Evolutionary conservation across 2,888 invertebrate species (phyloP).

Genomic region (Drosophila paranaensis): DNA sequence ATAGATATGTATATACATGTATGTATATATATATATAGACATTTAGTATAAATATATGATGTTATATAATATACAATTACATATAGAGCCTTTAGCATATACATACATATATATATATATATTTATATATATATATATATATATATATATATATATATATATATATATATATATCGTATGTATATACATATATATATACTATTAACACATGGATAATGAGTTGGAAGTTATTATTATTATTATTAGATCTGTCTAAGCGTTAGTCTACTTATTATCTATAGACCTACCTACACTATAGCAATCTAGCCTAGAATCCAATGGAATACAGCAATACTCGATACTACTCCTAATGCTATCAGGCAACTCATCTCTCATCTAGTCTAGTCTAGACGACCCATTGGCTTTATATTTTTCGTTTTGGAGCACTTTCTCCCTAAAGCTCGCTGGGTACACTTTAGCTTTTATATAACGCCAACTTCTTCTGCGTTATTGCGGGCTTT

Average conservation of each 20-base stretch:
- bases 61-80: conserved; percentile 25
- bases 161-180: conserved; percentile 46
- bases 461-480: conserved; percentile 27
- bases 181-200: conserved; percentile 34
- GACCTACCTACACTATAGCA: conserved; percentile 30
- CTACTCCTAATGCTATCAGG: conserved; percentile 4
- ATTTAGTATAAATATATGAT: conserved; percentile 16
- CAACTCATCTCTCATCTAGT: background rate
- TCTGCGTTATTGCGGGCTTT: conserved; percentile 29
- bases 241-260: conserved; percentile 50
- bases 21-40: conserved; percentile 15
- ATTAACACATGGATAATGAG: conserved; percentile 36
- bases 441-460: conserved; percentile 36
- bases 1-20: conserved; percentile 12
- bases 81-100: conserved; percentile 52
- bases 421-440: background rate
- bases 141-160: conserved; percentile 31
- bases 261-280: conserved; percentile 47
- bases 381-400: conserved; percentile 10
- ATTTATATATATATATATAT: conserved; percentile 29
- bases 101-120: conserved; percentile 22
- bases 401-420: conserved; percentile 13
- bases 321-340: conserved; percentile 27
- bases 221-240: conserved; percentile 34
- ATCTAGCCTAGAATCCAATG: conserved; percentile 50